These are phyloP conservation scores for Rhagoletis pomonella DNA, from an alignment of 1,140 invertebrate species.

Conservation along the genomic window DNA sequence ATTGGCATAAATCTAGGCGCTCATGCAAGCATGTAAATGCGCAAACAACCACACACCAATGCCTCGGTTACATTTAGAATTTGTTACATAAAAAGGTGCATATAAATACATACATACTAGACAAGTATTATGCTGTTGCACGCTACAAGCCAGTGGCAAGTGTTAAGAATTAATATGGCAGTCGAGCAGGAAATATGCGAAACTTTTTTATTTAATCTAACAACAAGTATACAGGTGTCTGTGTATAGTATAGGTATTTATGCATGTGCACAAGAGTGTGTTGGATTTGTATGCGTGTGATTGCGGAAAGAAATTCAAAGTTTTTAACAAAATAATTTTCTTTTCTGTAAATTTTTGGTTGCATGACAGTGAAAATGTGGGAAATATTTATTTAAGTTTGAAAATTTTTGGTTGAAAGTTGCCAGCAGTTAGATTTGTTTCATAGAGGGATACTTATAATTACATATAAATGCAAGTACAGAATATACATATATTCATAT, in stretches of 20 bases:
- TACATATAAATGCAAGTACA: too few species aligned
- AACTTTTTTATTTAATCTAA: not conserved
- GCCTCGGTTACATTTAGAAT: not conserved
- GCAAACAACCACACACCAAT: not conserved
- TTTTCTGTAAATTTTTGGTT: not conserved
- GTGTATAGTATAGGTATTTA: not conserved
- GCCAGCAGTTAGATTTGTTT: not conserved
- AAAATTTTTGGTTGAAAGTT: not conserved
- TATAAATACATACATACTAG: not conserved
- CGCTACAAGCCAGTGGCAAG: slow-evolving; percentile 33
- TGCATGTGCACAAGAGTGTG: not conserved
- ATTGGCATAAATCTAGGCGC: slow-evolving; percentile 47
- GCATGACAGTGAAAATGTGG: not conserved
- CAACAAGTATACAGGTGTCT: not conserved
- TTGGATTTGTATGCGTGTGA: not conserved
- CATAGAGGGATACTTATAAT: too few species aligned
- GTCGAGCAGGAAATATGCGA: slow-evolving; percentile 5
- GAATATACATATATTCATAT: too few species aligned
- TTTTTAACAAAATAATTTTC: slow-evolving; percentile 35
- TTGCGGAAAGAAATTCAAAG: not conserved
- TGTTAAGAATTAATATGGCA: slow-evolving; percentile 42
- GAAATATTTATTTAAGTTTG: slow-evolving; percentile 5
- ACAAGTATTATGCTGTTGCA: not conserved
- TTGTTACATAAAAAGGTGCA: not conserved
- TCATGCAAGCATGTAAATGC: slow-evolving; percentile 34